Evolutionary conservation across 1,140 invertebrate species (phyloP).

Genomic region (Medauroidea extradentata): DNA sequence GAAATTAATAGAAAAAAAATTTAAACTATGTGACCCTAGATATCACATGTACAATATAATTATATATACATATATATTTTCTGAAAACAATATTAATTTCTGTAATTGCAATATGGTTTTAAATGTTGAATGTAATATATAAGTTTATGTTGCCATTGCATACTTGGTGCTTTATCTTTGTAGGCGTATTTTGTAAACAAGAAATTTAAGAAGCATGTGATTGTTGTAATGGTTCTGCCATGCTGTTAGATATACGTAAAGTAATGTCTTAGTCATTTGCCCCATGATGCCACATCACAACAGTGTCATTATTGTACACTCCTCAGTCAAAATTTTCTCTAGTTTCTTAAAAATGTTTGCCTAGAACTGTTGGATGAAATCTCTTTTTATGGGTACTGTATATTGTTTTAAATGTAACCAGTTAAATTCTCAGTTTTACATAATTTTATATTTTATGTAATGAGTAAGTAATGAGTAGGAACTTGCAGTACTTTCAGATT

Average conservation of each 20-base stretch:
- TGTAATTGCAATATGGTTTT: slow-evolving; percentile 13
- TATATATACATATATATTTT: slow-evolving; percentile 11
- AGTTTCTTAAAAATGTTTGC: background rate
- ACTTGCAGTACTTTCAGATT: too few relatives aligned
- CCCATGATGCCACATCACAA: slow-evolving; percentile 6
- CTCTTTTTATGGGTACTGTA: too few relatives aligned
- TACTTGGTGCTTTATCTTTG: slow-evolving; percentile 14
- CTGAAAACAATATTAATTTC: slow-evolving; percentile 15
- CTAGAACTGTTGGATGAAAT: background rate
- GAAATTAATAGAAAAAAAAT: background rate
- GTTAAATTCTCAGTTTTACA: too few relatives aligned
- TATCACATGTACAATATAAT: background rate
- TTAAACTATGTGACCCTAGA: background rate
- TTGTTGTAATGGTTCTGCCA: background rate
- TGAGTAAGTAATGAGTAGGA: too few relatives aligned
- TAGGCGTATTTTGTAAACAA: slow-evolving; percentile 3
- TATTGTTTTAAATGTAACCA: too few relatives aligned
- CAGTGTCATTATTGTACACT: slow-evolving; percentile 1
- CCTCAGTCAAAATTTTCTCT: background rate
- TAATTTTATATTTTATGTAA: too few relatives aligned
- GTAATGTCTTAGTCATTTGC: background rate
- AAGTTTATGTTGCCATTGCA: slow-evolving; percentile 16
- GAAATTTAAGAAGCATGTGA: background rate
- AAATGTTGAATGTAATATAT: slow-evolving; percentile 14
- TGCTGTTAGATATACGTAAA: slow-evolving; percentile 8